Evolutionary conservation across 2,888 invertebrate genomes (phyloP).

Genomic region (Lingula anatina): DNA sequence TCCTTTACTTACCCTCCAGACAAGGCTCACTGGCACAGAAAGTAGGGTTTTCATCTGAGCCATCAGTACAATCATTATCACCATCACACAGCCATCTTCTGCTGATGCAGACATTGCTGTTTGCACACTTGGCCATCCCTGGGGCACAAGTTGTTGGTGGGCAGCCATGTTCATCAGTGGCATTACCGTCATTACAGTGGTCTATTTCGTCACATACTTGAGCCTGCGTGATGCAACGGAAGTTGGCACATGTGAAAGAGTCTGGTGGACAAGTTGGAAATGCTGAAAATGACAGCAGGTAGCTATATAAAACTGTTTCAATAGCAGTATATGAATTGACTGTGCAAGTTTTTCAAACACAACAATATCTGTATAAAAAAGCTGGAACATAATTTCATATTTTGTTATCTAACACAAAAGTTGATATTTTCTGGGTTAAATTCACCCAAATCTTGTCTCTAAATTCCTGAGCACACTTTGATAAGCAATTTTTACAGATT

Average conservation of each 20-base stretch:
- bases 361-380: too few species aligned
- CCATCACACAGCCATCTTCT: constrained; percentile 46
- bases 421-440: too few species aligned
- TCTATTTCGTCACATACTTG: constrained; percentile 38
- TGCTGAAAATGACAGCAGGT: constrained; percentile 14
- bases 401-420: too few species aligned
- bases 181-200: constrained; percentile 56
- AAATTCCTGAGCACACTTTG: too few species aligned
- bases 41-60: constrained; percentile 40
- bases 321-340: background rate
- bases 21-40: constrained; percentile 32
- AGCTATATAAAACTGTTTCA: background rate
- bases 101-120: constrained; percentile 54
- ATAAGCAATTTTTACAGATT: too few species aligned
- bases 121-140: constrained; percentile 85
- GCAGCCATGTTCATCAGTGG: constrained; percentile 85
- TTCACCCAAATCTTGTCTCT: too few species aligned
- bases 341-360: background rate
- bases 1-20: too few species aligned
- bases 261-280: constrained; percentile 32
- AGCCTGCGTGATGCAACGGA: constrained; percentile 29
- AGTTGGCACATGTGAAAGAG: constrained; percentile 38
- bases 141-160: constrained; percentile 35
- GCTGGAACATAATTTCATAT: too few species aligned
- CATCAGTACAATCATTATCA: constrained; percentile 45